Percentiles rank a stretch among this genome's conserved stretches.
Conservation (phyloP, 1,140 invertebrate genomes). For the Trachymyrmex cornetzi region DNA sequence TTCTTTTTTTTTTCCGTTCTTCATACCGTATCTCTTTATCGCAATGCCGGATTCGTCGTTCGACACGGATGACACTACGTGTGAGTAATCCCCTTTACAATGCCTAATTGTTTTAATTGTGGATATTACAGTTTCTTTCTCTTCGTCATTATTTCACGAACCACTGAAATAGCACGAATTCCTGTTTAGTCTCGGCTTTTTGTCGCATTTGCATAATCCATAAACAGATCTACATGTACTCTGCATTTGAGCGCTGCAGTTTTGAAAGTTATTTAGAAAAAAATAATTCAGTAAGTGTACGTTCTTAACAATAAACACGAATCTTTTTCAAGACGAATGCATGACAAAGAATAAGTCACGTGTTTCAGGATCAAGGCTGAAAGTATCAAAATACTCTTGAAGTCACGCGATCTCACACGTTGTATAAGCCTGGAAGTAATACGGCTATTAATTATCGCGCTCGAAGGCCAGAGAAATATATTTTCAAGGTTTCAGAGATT, state of each 20-base stretch:
- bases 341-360: neutral
- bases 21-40: conserved; percentile 80
- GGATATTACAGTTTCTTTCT: conserved; percentile 71
- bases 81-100: conserved; percentile 85
- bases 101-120: conserved; percentile 75
- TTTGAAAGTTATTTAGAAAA: neutral
- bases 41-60: conserved; percentile 86
- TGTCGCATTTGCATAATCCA: conserved; percentile 52
- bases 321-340: neutral
- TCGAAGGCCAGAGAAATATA: neutral
- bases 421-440: neutral
- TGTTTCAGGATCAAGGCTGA: conserved; percentile 5
- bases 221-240: neutral
- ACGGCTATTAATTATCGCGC: neutral
- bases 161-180: conserved; percentile 57
- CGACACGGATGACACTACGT: conserved; percentile 85
- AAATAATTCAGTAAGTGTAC: neutral
- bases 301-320: neutral
- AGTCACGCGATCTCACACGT: neutral
- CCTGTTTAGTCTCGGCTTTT: conserved; percentile 30
- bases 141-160: conserved; percentile 61
- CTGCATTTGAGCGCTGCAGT: neutral
- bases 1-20: conserved; percentile 67
- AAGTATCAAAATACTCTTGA: conserved; percentile 13
- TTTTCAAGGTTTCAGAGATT: conserved; percentile 10